These are phyloP conservation scores for Thera obeliscata DNA, from an alignment of 2,888 invertebrate species.

Conservation along the genomic window DNA sequence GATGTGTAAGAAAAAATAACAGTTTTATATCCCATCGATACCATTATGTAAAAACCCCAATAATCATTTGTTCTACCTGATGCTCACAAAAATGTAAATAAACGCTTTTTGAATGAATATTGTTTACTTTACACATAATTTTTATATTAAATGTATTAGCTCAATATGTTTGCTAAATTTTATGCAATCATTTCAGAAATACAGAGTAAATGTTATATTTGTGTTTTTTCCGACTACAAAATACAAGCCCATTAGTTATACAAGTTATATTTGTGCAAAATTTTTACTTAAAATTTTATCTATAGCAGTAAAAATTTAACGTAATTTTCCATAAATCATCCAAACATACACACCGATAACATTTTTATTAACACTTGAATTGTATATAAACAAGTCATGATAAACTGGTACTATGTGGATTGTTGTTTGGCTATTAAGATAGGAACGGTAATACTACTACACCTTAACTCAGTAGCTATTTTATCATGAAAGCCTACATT, in stretches of 20 bases:
- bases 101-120: constrained; percentile 24
- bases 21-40: neutral
- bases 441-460: neutral
- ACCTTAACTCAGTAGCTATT: neutral
- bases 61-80: constrained; percentile 12
- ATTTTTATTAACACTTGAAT: constrained; percentile 32
- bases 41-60: constrained; percentile 7
- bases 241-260: too few species aligned
- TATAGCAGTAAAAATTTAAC: too few species aligned
- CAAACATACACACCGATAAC: constrained; percentile 19
- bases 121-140: constrained; percentile 14
- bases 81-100: constrained; percentile 20
- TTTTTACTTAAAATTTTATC: too few species aligned
- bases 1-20: neutral
- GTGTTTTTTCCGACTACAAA: too few species aligned
- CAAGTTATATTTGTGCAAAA: too few species aligned
- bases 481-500: neutral
- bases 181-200: too few species aligned
- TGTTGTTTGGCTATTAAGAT: neutral
- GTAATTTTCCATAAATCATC: too few species aligned
- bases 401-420: constrained; percentile 9
- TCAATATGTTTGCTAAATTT: too few species aligned
- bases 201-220: too few species aligned
- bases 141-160: too few species aligned
- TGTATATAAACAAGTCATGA: constrained; percentile 21